Evolutionary conservation across 2,888 invertebrate genomes (phyloP).

Genomic region (Hermaeophaga mercurialis): DNA sequence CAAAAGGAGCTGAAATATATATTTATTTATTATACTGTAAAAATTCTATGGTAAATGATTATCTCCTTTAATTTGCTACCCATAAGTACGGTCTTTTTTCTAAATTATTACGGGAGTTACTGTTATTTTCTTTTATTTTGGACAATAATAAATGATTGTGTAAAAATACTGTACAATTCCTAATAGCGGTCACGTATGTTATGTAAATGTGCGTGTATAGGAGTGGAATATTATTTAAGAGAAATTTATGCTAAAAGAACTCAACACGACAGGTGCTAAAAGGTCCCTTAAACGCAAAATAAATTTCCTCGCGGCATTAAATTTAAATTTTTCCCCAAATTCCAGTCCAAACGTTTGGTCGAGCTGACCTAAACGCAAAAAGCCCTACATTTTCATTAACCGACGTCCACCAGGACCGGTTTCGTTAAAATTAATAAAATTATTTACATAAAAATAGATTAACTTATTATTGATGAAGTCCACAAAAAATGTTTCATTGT

Average conservation of each 20-base stretch:
- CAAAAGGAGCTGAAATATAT: no score
- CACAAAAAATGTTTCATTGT: no score
- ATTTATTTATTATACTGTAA: no score
- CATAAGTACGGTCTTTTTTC: no score
- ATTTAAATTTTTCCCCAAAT: constrained; percentile 14
- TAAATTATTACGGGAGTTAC: no score
- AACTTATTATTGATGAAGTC: background rate
- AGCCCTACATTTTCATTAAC: constrained; percentile 10
- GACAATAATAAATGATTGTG: no score
- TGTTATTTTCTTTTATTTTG: no score
- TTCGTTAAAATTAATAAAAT: background rate
- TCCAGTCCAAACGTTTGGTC: constrained; percentile 9
- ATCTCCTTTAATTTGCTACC: no score
- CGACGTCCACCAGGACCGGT: background rate
- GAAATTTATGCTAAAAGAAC: constrained; percentile 7
- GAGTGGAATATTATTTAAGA: background rate
- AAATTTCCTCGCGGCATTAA: constrained; percentile 16
- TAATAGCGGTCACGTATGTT: background rate
- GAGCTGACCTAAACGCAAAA: constrained; percentile 1
- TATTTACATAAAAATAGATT: background rate
- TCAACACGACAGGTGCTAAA: constrained; percentile 18
- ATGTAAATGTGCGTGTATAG: background rate
- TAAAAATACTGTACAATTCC: no score
- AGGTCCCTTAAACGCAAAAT: constrained; percentile 16
- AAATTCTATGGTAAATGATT: no score